These are phyloP conservation scores for Plebejus melissa DNA, from an alignment of 2,888 invertebrate species.

Conservation along the genomic window DNA sequence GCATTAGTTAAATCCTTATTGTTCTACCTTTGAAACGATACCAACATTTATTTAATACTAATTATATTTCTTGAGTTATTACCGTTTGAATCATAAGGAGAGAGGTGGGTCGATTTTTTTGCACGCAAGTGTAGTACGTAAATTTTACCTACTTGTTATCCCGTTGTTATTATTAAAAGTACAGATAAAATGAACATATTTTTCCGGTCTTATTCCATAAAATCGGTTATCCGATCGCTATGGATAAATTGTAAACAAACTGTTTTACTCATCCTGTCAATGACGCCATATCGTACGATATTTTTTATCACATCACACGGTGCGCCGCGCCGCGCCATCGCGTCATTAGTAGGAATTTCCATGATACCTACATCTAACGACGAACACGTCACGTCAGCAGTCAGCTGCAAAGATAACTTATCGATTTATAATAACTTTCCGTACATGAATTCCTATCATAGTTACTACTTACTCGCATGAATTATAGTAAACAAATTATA, in stretches of 20 bases:
- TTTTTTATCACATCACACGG: constrained; percentile 43
- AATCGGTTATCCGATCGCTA: not conserved
- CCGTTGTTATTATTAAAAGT: too few relatives aligned
- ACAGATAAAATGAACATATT: not conserved
- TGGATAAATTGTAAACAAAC: not conserved
- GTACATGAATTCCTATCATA: constrained; percentile 12
- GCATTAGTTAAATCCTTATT: too few relatives aligned
- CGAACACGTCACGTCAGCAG: not conserved
- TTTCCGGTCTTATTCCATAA: not conserved
- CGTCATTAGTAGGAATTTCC: constrained; percentile 28
- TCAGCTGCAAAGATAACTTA: constrained; percentile 10
- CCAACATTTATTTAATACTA: too few relatives aligned
- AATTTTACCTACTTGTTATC: too few relatives aligned
- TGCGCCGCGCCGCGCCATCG: constrained; percentile 29
- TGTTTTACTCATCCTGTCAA: constrained; percentile 45
- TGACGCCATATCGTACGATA: constrained; percentile 68
- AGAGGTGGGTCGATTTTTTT: too few relatives aligned
- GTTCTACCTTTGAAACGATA: too few relatives aligned
- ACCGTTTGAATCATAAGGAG: too few relatives aligned
- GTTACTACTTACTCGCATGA: constrained; percentile 24
- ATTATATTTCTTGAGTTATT: too few relatives aligned
- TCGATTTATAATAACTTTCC: not conserved
- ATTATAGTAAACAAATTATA: constrained; percentile 5
- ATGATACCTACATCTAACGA: not conserved
- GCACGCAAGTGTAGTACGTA: too few relatives aligned